phyloP scores from a whole-genome alignment of 2,797 vertebrate species.

The Xenops minutus region DNA sequence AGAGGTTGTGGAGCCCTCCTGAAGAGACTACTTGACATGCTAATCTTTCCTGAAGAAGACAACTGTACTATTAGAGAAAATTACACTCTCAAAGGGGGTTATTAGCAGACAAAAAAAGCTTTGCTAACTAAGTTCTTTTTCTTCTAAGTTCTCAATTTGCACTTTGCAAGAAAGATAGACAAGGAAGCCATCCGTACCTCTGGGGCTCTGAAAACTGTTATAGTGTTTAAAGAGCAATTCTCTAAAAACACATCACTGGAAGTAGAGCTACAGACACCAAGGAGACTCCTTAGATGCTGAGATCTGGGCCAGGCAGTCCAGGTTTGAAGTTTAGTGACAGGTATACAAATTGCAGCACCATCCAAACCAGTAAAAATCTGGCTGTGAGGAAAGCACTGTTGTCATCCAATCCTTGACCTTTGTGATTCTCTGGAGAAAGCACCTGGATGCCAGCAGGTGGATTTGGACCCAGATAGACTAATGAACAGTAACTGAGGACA shows the following conservation, averaged over 20 bases:
- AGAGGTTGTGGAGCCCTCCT: neutral
- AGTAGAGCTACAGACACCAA: neutral
- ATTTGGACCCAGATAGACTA: neutral
- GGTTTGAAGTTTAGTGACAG: neutral
- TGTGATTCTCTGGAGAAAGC: neutral
- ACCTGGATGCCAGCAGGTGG: neutral
- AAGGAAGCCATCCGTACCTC: neutral
- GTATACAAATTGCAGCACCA: neutral
- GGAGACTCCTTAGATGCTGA: fast-evolving
- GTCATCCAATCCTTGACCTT: neutral
- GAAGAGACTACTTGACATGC: neutral
- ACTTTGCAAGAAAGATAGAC: neutral
- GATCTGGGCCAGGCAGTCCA: neutral
- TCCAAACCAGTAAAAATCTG: neutral
- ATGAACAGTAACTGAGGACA: neutral
- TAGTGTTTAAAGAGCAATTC: neutral
- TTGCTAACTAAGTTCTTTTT: neutral
- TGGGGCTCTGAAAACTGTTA: neutral
- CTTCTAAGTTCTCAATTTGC: neutral
- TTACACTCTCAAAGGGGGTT: neutral
- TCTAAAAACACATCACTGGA: neutral
- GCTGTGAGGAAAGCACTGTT: neutral
- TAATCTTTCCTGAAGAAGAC: neutral
- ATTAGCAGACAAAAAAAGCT: neutral
- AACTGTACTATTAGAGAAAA: neutral